Conservation (phyloP, 1,140 invertebrate genomes). For the Polypedilum pembai region DNA sequence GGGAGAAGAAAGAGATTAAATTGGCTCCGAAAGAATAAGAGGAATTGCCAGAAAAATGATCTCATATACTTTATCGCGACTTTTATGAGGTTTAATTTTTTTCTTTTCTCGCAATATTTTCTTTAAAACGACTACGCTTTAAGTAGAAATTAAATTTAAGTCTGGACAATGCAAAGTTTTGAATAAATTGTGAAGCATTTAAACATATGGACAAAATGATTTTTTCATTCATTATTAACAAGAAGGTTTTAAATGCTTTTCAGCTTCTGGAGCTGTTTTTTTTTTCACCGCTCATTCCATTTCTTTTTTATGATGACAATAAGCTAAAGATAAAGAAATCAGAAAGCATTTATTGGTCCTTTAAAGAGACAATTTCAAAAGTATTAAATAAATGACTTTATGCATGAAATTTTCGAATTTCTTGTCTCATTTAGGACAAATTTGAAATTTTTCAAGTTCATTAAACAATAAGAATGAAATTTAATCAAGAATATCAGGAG, state of each 20-base stretch:
- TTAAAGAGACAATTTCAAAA: too few relatives aligned
- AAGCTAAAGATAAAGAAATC: not conserved
- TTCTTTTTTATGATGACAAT: not conserved
- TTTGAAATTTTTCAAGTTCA: not conserved
- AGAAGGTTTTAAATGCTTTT: constrained; percentile 16
- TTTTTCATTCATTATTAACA: not conserved
- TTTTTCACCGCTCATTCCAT: not conserved
- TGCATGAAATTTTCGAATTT: not conserved
- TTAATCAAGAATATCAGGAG: not conserved
- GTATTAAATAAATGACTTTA: not conserved
- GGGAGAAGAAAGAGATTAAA: constrained; percentile 9
- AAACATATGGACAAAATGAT: not conserved
- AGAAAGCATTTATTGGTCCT: too few relatives aligned
- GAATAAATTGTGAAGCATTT: not conserved
- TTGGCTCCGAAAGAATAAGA: constrained; percentile 12
- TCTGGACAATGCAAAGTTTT: not conserved
- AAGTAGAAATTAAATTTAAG: not conserved
- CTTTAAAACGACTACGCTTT: not conserved
- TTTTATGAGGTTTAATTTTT: constrained; percentile 3
- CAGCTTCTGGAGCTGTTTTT: constrained; percentile 14
- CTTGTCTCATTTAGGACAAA: not conserved
- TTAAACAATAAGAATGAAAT: too few relatives aligned
- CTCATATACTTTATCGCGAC: constrained; percentile 22
- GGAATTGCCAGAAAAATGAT: constrained; percentile 23
- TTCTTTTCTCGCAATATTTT: not conserved